phyloP scores from a whole-genome alignment of 2,888 invertebrate genomes.

The Pemphredon lugubris region DNA sequence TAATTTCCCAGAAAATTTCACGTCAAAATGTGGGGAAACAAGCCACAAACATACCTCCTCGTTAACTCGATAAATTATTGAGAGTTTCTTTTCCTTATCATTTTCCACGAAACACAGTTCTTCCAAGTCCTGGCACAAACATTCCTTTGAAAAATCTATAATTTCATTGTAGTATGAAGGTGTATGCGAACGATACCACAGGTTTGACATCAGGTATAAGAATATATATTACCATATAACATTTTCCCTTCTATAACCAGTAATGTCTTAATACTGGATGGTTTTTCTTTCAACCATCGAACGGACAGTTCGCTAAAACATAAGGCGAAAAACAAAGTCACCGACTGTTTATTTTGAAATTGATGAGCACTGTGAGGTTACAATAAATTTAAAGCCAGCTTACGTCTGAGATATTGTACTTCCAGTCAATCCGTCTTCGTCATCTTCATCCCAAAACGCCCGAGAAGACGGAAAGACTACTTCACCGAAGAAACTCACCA shows the following conservation, averaged over 20 bases:
- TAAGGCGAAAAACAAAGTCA: neutral
- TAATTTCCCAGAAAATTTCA: slow-evolving; percentile 71
- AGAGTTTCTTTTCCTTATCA: slow-evolving; percentile 62
- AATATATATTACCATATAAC: slow-evolving; percentile 66
- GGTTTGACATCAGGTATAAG: neutral
- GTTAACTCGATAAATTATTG: slow-evolving; percentile 67
- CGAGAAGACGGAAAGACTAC: slow-evolving; percentile 75
- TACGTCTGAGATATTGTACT: slow-evolving; percentile 52
- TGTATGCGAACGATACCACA: too few relatives aligned
- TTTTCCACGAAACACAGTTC: slow-evolving; percentile 68
- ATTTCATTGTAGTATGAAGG: slow-evolving; percentile 3
- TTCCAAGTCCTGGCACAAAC: slow-evolving; percentile 58
- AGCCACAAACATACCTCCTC: slow-evolving; percentile 67
- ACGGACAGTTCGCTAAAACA: slow-evolving; percentile 68
- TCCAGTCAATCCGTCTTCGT: slow-evolving; percentile 66
- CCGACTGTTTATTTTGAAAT: too few relatives aligned
- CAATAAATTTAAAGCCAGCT: slow-evolving; percentile 25
- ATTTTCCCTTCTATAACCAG: slow-evolving; percentile 73
- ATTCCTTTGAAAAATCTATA: slow-evolving; percentile 67
- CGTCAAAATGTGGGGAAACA: slow-evolving; percentile 67
- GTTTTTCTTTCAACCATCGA: slow-evolving; percentile 70
- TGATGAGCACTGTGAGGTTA: neutral
- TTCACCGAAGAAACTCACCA: slow-evolving; percentile 76
- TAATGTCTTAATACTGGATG: slow-evolving; percentile 68
- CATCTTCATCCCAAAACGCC: slow-evolving; percentile 78